Base-by-base conservation (phyloP, 2,888 invertebrate genomes). In the Eremobia ochroleuca region DNA sequence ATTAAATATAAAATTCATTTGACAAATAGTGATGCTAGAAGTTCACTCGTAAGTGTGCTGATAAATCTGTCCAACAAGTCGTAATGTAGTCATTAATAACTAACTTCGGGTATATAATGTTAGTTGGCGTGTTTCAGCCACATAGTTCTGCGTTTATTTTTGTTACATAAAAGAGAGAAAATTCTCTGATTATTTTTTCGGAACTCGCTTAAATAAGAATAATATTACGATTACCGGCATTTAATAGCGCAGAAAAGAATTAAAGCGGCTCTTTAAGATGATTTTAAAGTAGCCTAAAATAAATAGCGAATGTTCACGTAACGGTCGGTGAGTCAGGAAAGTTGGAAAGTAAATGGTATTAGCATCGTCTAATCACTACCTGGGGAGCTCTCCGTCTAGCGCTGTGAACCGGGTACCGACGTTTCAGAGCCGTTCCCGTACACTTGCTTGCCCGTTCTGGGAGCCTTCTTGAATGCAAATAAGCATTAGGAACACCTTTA, bases 311-410 rank as follows among this genome's bases (percentile, higher is more conserved):
- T 92, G 93, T 94, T 95, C 94, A 90, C 90, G 94, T 95, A 94
- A 95, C 95, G 95, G 95, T 93, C 93, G 94, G 94, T 93, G 94
- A 95, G 94, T 93, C 94, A 94, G 94, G 94, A 93, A 96, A 95
- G 95, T 95, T 94, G 92, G 94, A 95, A 96, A 96, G 96, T 96
- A 96, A 96, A 96, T 95, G 96, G 95, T 96, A 97, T 96, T 96
- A 96, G 95, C 95, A 95, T 94, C 94, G 95, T 94, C 94, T 96
- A 96, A 97, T 97, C 96, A 96, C 96, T 94, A 93, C 92, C 96
- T 92, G 90, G 96, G 96, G 96, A 96, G 95, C 95, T 90, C 90
- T 96, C 90, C 89, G 92, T 94, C 94, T 94, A 93, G 92, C 90
- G 92, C 92, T 92, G 90, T 85, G 91, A 93, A 91, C 92, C 89